A percentile compares a stretch with the other conserved stretches of the same genome.
phyloP scores from a whole-genome alignment of 2,888 invertebrate genomes.

The Platynereis dumerilii region DNA sequence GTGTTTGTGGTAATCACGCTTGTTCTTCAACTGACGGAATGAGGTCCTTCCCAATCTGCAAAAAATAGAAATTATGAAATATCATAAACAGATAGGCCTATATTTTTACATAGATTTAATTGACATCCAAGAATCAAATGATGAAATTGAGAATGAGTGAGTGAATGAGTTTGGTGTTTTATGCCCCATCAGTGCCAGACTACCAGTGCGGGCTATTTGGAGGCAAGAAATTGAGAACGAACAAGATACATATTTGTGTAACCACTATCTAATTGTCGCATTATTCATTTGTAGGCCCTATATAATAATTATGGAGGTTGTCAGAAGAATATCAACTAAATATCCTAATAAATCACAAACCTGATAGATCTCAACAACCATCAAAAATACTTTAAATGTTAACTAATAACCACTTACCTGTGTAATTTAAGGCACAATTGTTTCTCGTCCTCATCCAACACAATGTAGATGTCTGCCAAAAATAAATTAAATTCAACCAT shows the following conservation, averaged over 20 bases:
- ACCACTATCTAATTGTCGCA: too few relatives aligned
- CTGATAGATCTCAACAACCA: slow-evolving; percentile 76
- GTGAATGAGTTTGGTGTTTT: too few relatives aligned
- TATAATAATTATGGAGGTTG: slow-evolving; percentile 72
- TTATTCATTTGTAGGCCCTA: too few relatives aligned
- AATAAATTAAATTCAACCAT: too few relatives aligned
- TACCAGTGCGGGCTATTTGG: too few relatives aligned
- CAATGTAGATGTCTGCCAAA: slow-evolving; percentile 88
- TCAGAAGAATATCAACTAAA: slow-evolving; percentile 84
- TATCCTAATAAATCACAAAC: slow-evolving; percentile 81
- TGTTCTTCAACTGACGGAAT: slow-evolving; percentile 92
- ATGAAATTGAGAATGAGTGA: too few relatives aligned
- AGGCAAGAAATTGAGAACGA: too few relatives aligned
- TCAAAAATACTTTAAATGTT: too few relatives aligned
- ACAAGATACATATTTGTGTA: too few relatives aligned
- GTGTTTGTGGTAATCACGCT: slow-evolving; percentile 95
- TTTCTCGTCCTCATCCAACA: slow-evolving; percentile 79
- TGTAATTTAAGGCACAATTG: slow-evolving; percentile 84
- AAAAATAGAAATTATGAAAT: slow-evolving; percentile 37
- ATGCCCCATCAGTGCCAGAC: too few relatives aligned
- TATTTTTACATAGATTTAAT: not conserved
- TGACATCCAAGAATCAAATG: too few relatives aligned
- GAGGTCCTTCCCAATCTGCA: slow-evolving; percentile 87
- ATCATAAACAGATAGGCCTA: slow-evolving; percentile 3
- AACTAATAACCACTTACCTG: too few relatives aligned